Base-by-base conservation (phyloP, 2,797 vertebrate species). In the Danio choprae region DNA sequence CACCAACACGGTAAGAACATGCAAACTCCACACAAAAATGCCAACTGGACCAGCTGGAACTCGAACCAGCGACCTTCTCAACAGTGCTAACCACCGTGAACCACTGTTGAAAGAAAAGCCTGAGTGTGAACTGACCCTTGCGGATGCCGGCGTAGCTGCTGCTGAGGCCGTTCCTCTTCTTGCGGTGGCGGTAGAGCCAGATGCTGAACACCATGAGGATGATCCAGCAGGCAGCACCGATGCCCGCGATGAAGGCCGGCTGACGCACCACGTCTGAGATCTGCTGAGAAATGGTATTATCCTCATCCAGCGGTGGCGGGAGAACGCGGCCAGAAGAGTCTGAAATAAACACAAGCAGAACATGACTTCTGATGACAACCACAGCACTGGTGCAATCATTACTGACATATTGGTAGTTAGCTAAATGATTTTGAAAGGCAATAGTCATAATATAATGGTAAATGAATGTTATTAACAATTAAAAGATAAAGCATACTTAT, bases 161-260 rank as follows among this genome's bases (percentile, higher is more conserved):
- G 73, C 94, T 94, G 63, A 99, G 96, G 5, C 97, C 97, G 0
- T 90, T 98, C 75, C 98, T 92, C 86, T 99, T 99, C 93, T 99
- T 99, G 15, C 97, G 89, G 89, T 99, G 97, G 0, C 96, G 93
- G 80, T 99, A 99, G 2, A 99, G 88, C 98, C 98, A 99, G 91
- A 99, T 95, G 88, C 98, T 98, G 91, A 99, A 99, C 74, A 99
- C 96, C 97, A 98, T 98, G 67, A 99, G 95, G 88, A 99, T 97
- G 86, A 99, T 96, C 98, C 98, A 99, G 65, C 97, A 99, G 7
- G 97, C 97, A 0, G 97, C 97, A 1, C 98, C 98, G 0, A 99
- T 98, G n/a, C 98, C 98, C 0, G 97, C 98, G 51, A 99, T 99
- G 70, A 99, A 99, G 0, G 98, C 98, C 0, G 98, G 98, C 88